Evolutionary conservation across 2,113 vertebrate genomes (phyloP).

Genomic region (Neodon shergylaensis): DNA sequence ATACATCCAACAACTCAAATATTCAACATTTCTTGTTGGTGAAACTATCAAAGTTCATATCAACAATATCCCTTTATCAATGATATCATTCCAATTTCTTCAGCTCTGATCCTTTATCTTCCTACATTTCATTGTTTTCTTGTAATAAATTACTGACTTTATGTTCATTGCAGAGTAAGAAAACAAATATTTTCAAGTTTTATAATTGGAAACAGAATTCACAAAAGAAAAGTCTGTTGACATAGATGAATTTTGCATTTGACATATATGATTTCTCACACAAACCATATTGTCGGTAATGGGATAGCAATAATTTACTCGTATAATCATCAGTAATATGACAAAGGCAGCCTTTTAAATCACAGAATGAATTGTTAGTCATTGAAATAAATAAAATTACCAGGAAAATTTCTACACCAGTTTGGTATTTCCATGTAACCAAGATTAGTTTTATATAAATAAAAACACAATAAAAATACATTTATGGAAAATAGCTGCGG

Average conservation of each 20-base stretch:
- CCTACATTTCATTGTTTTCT: constrained; percentile 7
- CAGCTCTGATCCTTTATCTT: constrained; percentile 21
- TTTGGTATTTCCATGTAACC: constrained; percentile 4
- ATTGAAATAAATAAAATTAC: background rate
- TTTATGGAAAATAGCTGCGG: background rate
- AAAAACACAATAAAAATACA: constrained; percentile 15
- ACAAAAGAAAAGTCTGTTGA: constrained; percentile 1
- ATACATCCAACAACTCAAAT: background rate
- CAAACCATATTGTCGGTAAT: background rate
- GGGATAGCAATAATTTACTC: background rate
- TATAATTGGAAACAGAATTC: constrained; percentile 36
- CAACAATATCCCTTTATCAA: background rate
- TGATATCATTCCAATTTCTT: background rate
- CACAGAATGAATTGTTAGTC: background rate
- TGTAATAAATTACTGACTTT: background rate
- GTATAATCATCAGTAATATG: background rate
- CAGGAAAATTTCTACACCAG: background rate
- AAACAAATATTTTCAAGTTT: background rate
- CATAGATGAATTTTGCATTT: constrained; percentile 11
- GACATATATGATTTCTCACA: background rate
- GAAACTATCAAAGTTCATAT: background rate
- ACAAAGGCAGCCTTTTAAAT: constrained; percentile 33
- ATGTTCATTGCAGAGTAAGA: constrained; percentile 10
- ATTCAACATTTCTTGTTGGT: background rate
- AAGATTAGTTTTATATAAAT: background rate